Percentiles rank a stretch among this genome's conserved stretches.
These are phyloP conservation scores for Papilio aristodemus DNA, from an alignment of 1,140 invertebrate species.

Conservation along the genomic window DNA sequence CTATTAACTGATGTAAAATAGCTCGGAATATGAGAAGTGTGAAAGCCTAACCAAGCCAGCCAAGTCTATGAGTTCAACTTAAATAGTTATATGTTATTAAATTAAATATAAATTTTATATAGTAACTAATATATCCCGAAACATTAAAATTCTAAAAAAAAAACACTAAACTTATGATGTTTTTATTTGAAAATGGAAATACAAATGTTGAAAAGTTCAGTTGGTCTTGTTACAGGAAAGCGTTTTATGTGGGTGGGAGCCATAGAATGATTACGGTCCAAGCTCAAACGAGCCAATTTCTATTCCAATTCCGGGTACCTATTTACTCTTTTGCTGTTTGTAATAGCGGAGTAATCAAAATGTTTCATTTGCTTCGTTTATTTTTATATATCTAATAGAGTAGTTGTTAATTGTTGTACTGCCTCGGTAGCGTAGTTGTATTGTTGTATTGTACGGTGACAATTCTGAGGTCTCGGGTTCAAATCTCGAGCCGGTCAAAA, in stretches of 20 bases:
- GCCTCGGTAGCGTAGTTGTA: too few relatives aligned
- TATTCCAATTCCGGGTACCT: conserved; percentile 20
- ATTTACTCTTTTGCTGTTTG: conserved; percentile 32
- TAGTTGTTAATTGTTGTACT: not conserved
- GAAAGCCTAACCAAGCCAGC: too few relatives aligned
- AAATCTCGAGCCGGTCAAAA: too few relatives aligned
- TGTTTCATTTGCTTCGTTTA: conserved; percentile 20
- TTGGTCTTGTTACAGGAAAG: conserved; percentile 21
- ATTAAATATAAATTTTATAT: too few relatives aligned
- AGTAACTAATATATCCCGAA: too few relatives aligned
- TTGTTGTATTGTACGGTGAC: not conserved
- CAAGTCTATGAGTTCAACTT: too few relatives aligned
- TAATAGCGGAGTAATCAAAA: conserved; percentile 25
- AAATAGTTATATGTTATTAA: too few relatives aligned
- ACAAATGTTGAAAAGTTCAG: conserved; percentile 14
- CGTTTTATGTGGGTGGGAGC: conserved; percentile 23
- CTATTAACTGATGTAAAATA: too few relatives aligned
- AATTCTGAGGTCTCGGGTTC: too few relatives aligned
- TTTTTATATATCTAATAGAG: conserved; percentile 2
- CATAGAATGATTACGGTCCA: conserved; percentile 30
- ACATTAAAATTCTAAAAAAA: not conserved
- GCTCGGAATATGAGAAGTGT: too few relatives aligned
- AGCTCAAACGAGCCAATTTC: conserved; percentile 30
- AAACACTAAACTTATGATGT: not conserved
- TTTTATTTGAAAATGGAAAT: not conserved